A percentile compares a stretch with the other conserved stretches of the same genome.
Conservation (phyloP, 1,140 invertebrate species). For the Cryptotermes secundus region DNA sequence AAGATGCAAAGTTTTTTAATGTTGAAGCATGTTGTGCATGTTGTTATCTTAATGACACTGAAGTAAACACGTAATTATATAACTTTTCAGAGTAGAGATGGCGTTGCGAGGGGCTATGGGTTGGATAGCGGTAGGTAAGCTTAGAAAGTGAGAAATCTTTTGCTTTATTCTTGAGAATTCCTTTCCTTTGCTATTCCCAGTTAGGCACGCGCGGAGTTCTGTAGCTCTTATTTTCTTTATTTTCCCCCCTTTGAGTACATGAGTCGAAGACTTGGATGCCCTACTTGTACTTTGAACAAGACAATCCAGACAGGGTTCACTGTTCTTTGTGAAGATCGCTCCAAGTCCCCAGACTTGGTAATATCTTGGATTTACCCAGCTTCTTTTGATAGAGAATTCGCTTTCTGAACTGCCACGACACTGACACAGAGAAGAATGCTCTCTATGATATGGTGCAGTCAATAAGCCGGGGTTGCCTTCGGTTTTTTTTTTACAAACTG, state of each 20-base stretch:
- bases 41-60: no score
- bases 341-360: neutral
- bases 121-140: neutral
- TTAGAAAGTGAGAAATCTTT: neutral
- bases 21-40: no score
- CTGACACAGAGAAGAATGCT: neutral
- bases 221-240: neutral
- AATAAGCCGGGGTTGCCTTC: neutral
- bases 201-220: neutral
- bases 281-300: neutral
- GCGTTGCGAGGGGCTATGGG: no score
- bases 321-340: neutral
- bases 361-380: constrained; percentile 16
- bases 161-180: neutral
- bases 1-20: no score
- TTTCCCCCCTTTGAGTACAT: neutral
- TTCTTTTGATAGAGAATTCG: neutral
- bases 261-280: neutral
- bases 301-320: neutral
- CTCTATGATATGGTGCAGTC: neutral
- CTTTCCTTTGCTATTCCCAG: neutral
- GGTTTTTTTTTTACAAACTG: neutral
- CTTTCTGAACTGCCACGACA: neutral
- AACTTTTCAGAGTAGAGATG: no score
- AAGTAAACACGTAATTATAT: no score